Evolutionary conservation across 2,797 vertebrate species (phyloP), one percentile per base, ranked within the genome.

Genomic region (Poecilia picta): DNA sequence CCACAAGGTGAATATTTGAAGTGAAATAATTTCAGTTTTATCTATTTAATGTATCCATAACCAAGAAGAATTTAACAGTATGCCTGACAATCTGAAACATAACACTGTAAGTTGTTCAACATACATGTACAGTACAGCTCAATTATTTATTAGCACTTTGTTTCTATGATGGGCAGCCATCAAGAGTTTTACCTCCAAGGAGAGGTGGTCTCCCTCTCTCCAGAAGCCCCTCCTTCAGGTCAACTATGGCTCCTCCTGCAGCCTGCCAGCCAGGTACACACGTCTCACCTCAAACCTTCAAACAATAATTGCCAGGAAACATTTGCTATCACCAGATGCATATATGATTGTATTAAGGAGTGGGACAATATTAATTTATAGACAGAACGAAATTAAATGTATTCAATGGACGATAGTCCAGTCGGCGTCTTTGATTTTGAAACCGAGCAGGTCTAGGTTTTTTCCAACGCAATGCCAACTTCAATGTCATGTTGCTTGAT

Each of bases 201-300:
- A 87, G 36, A 88, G 76, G 36, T 84, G 86, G 81, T 80, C 82
- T 83, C 74, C 91, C n/a, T 66, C 91, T 45, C 78, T 72, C 47
- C 90, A 93, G 72, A 95, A 90, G 81, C 93, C 93, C 0, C 90
- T 95, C 72, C 92, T 95, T 28, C 94, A 96, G 86, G 91, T 95
- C 82, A 92, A 79, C 89, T 95, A 94, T 2, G 76, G 88, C 46
- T 95, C 95, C 68, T 95, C 91, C 89, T 89, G 90, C 88, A 96
- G 95, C 82, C 89, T 96, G 10, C 95, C 95, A 62, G 94, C 95
- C 72, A 92, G 95, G 95, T 96, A 85, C 88, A 66, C 41, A 5
- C 1, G 0, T 64, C 45, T 75, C 43, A 66, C 7, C 23, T 16
- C 3, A 2, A 1, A 39, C 57, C 25, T 33, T 18, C 33, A 78